Conservation (phyloP, 2,113 vertebrate genomes). For the Xenopus borealis region DNA sequence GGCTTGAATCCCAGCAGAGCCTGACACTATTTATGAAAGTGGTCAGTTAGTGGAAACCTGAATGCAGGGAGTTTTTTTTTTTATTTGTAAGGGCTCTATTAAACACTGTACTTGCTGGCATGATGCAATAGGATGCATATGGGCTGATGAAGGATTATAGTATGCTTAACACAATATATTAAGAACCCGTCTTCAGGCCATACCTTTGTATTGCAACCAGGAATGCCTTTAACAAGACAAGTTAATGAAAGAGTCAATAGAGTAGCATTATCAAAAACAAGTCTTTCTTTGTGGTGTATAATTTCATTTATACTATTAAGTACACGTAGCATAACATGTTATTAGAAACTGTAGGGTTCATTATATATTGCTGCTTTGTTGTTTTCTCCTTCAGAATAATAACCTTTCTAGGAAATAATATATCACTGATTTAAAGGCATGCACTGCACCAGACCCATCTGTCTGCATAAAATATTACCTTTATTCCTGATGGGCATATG, state of each 20-base stretch:
- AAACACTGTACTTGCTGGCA: too few species aligned
- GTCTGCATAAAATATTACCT: constrained; percentile 3
- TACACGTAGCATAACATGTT: neutral
- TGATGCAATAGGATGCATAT: too few species aligned
- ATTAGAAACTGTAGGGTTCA: neutral
- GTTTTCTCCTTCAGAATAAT: neutral
- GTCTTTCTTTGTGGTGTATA: neutral
- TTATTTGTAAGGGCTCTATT: too few species aligned
- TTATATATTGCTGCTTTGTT: neutral
- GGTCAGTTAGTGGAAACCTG: too few species aligned
- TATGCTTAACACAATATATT: too few species aligned
- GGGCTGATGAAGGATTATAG: too few species aligned
- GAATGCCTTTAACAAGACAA: too few species aligned
- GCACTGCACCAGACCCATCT: neutral
- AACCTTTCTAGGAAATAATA: neutral
- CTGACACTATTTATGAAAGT: too few species aligned
- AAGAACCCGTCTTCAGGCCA: too few species aligned
- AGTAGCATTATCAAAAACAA: neutral
- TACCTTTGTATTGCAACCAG: too few species aligned
- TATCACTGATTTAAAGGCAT: neutral
- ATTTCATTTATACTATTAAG: neutral
- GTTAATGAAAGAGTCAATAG: neutral
- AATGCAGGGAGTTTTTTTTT: too few species aligned
- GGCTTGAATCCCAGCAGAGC: too few species aligned
- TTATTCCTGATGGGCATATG: constrained; percentile 8